These are phyloP conservation scores for Rhabdomys dilectus DNA, from an alignment of 2,113 vertebrate genomes.

Conservation along the genomic window DNA sequence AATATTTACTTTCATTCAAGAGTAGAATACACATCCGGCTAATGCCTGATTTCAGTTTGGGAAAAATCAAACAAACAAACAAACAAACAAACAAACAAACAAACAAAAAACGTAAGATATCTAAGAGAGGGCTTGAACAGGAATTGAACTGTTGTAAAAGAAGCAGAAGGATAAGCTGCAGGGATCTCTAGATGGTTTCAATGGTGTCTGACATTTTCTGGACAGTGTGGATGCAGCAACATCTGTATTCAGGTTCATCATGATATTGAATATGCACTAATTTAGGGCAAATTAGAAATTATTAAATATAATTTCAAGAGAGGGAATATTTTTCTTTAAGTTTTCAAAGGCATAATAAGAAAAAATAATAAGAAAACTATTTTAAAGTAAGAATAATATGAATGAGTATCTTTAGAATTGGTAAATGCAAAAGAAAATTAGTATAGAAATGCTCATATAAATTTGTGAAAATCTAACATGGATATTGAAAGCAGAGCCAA, in stretches of 20 bases:
- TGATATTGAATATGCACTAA: background rate
- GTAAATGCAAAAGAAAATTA: background rate
- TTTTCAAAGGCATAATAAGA: background rate
- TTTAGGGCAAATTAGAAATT: background rate
- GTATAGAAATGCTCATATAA: background rate
- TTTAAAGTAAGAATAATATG: background rate
- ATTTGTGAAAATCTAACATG: background rate
- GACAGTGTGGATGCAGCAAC: constrained; percentile 54
- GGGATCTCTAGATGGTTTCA: background rate
- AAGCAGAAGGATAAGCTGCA: background rate
- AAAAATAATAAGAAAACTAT: background rate
- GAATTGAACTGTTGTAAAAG: background rate
- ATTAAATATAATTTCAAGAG: background rate
- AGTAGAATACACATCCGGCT: background rate
- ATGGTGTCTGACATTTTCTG: background rate
- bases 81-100: too few relatives aligned
- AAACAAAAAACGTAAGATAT: background rate
- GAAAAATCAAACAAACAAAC: too few relatives aligned
- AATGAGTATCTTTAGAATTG: background rate
- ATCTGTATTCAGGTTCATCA: background rate
- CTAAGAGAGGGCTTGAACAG: background rate
- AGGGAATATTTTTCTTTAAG: background rate
- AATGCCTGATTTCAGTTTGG: background rate
- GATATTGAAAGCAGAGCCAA: background rate
- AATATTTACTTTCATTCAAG: background rate